A percentile compares a stretch with the other conserved stretches of the same genome.
Evolutionary conservation across 2,888 invertebrate genomes (phyloP).

Genomic region (Calameuta pallipes): DNA sequence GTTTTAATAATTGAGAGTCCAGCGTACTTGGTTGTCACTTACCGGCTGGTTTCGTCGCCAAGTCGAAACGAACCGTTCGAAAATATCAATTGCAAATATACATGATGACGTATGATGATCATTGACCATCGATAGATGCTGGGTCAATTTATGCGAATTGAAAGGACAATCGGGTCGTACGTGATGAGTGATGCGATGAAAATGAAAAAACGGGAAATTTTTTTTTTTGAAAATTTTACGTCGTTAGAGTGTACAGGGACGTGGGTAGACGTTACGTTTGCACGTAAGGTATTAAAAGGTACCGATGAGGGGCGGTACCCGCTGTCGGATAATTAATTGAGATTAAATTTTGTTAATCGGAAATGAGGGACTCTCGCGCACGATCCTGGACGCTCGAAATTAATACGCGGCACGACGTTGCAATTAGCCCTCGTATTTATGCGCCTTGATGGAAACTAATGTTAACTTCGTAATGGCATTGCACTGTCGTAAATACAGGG

Average conservation of each 20-base stretch:
- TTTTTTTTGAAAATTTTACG: background rate
- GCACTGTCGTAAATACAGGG: constrained; percentile 45
- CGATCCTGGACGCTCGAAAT: background rate
- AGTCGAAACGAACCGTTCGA: background rate
- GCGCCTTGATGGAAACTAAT: constrained; percentile 37
- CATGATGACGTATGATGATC: background rate
- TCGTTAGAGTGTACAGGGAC: background rate
- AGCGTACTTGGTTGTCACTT: background rate
- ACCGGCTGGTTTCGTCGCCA: background rate
- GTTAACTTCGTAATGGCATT: constrained; percentile 48
- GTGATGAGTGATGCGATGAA: background rate
- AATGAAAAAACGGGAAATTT: background rate
- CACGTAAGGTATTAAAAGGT: background rate
- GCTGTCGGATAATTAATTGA: constrained; percentile 10
- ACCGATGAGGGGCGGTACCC: background rate
- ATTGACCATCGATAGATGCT: background rate
- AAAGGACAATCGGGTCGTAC: background rate
- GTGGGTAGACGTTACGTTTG: background rate
- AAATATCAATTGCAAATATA: background rate
- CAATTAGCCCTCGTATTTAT: constrained; percentile 50
- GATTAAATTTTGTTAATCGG: constrained; percentile 12
- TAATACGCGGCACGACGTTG: constrained; percentile 42
- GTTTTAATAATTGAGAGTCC: background rate
- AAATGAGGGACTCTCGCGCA: constrained; percentile 1
- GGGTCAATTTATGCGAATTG: background rate